Percentiles rank a stretch among this genome's conserved stretches.
Conservation (phyloP, 2,113 vertebrate species). For the Synchiropus splendidus region DNA sequence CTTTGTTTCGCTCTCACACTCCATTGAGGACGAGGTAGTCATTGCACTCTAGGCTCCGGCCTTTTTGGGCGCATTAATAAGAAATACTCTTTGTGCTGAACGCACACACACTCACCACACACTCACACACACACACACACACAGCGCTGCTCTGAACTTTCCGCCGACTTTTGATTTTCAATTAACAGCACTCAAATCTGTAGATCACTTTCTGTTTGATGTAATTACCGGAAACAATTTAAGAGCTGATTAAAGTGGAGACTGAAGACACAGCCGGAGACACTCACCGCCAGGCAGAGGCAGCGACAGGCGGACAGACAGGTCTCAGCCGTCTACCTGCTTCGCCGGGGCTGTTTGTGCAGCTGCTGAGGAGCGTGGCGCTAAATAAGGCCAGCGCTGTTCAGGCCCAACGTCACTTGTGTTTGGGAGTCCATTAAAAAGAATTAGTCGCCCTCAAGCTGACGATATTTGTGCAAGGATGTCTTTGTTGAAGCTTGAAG, state of each 20-base stretch:
- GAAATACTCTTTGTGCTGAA: constrained; percentile 69
- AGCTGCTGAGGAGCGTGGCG: constrained; percentile 78
- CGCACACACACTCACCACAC: constrained; percentile 25
- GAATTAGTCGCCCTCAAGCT: no score
- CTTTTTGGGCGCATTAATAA: constrained; percentile 68
- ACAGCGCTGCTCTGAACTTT: neutral
- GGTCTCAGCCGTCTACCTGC: constrained; percentile 60
- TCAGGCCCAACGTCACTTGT: constrained; percentile 53
- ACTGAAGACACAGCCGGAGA: constrained; percentile 60
- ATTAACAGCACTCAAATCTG: constrained; percentile 85
- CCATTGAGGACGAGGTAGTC: constrained; percentile 60
- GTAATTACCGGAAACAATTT: constrained; percentile 95
- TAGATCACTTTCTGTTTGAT: constrained; percentile 85
- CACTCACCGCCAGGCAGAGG: constrained; percentile 27
- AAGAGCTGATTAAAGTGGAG: constrained; percentile 90
- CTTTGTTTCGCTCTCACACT: constrained; percentile 72
- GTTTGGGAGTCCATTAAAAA: no score
- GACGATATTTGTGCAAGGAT: no score
- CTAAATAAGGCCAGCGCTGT: constrained; percentile 76
- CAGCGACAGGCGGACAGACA: constrained; percentile 6
- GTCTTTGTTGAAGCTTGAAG: no score
- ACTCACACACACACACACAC: constrained; percentile 38
- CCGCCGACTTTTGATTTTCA: constrained; percentile 70
- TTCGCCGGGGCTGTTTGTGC: constrained; percentile 80
- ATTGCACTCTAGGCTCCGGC: constrained; percentile 47